Evolutionary conservation across 2,888 invertebrate genomes (phyloP).

Genomic region (Dugesia japonica): DNA sequence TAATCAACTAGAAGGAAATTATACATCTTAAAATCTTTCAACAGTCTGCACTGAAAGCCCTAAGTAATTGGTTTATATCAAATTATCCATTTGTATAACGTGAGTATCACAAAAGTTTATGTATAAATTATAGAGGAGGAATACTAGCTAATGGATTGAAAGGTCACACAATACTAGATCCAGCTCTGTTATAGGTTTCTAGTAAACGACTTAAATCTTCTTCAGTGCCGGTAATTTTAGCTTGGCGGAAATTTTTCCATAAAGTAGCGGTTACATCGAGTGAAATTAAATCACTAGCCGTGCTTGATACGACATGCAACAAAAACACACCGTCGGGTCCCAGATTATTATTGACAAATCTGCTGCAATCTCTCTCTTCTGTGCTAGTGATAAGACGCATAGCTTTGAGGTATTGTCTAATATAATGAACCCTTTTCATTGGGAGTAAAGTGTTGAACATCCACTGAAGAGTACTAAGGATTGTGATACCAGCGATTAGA

Average conservation of each 20-base stretch:
- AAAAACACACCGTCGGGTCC: slow-evolving; percentile 46
- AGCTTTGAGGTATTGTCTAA: slow-evolving; percentile 48
- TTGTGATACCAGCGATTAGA: slow-evolving; percentile 41
- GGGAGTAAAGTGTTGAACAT: slow-evolving; percentile 39
- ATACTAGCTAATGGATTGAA: slow-evolving; percentile 4
- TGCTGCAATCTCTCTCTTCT: slow-evolving; percentile 43
- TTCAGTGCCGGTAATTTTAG: slow-evolving; percentile 36
- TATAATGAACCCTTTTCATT: slow-evolving; percentile 41
- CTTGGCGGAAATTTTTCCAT: slow-evolving; percentile 39
- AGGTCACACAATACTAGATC: slow-evolving; percentile 35
- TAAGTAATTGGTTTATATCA: slow-evolving; percentile 5
- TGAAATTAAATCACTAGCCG: slow-evolving; percentile 39
- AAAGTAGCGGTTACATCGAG: slow-evolving; percentile 39
- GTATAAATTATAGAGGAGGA: slow-evolving; percentile 11
- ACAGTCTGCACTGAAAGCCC: slow-evolving; percentile 9
- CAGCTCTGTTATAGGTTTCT: slow-evolving; percentile 34
- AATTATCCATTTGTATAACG: slow-evolving; percentile 9
- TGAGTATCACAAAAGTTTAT: slow-evolving; percentile 15
- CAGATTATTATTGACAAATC: slow-evolving; percentile 44
- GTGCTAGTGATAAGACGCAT: slow-evolving; percentile 46
- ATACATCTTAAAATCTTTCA: slow-evolving; percentile 15
- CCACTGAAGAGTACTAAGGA: slow-evolving; percentile 42
- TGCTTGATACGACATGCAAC: slow-evolving; percentile 39
- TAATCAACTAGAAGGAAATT: slow-evolving; percentile 20
- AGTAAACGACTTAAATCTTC: slow-evolving; percentile 34